Percentiles rank a stretch among this genome's conserved stretches.
Evolutionary conservation across 2,888 invertebrate genomes (phyloP).

Genomic region (Plebejus anna): DNA sequence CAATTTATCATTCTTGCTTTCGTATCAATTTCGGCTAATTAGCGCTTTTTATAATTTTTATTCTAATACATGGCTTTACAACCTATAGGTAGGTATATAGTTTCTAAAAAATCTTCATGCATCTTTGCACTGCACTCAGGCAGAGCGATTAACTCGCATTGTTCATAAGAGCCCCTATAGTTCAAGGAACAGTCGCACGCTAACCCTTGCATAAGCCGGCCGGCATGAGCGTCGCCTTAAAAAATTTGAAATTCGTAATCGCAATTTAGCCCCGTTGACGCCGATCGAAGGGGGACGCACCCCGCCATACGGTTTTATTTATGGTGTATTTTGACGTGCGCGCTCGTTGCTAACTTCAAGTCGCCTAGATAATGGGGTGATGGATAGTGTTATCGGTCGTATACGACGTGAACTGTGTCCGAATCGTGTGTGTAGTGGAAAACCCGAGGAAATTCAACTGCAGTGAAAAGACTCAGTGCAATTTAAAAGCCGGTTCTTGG

Average conservation of each 20-base stretch:
- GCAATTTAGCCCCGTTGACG: constrained; percentile 48
- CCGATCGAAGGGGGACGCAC: constrained; percentile 58
- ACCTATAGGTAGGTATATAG: neutral
- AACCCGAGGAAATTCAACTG: constrained; percentile 43
- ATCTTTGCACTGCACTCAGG: constrained; percentile 54
- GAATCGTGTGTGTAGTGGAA: constrained; percentile 59
- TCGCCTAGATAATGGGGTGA: constrained; percentile 73
- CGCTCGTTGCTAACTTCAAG: constrained; percentile 72
- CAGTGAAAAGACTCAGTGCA: neutral
- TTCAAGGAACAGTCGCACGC: constrained; percentile 49
- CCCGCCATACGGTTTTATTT: constrained; percentile 71
- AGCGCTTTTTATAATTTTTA: neutral
- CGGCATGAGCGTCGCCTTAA: constrained; percentile 50
- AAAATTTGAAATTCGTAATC: constrained; percentile 48
- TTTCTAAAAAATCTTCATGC: neutral
- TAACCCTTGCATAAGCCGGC: constrained; percentile 51
- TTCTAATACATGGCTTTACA: no score
- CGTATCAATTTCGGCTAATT: neutral
- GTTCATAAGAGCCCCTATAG: constrained; percentile 53
- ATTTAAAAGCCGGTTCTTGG: constrained; percentile 21
- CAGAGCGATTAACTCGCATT: constrained; percentile 64
- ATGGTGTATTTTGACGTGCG: constrained; percentile 77
- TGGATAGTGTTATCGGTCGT: constrained; percentile 78
- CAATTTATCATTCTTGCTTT: constrained; percentile 44
- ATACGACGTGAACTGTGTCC: constrained; percentile 64